Evolutionary conservation across 2,113 vertebrate genomes (phyloP).

Genomic region (Picathartes gymnocephalus): DNA sequence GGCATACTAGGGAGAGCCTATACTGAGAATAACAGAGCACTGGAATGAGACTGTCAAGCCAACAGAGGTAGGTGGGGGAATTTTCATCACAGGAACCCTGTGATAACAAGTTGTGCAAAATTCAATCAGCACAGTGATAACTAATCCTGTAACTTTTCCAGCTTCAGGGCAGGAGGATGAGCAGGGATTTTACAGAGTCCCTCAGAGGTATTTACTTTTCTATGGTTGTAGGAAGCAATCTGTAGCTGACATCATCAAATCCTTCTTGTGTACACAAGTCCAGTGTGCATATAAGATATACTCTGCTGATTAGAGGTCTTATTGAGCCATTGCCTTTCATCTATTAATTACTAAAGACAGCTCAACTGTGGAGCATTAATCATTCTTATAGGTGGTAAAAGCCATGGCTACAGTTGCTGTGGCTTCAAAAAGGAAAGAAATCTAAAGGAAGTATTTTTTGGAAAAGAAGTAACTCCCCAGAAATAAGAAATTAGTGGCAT

Average conservation of each 20-base stretch:
- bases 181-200: neutral
- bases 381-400: conserved; percentile 3
- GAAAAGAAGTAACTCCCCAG: neutral
- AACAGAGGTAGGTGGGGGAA: neutral
- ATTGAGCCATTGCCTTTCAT: neutral
- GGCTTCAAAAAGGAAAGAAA: neutral
- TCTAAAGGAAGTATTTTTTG: neutral
- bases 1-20: neutral
- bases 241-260: neutral
- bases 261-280: neutral
- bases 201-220: neutral
- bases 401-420: neutral
- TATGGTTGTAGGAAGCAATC: neutral
- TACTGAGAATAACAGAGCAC: neutral
- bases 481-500: neutral
- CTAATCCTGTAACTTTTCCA: neutral
- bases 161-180: neutral
- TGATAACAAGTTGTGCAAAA: neutral
- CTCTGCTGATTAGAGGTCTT: neutral
- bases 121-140: neutral
- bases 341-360: conserved; percentile 5
- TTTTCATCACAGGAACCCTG: fast-evolving
- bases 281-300: neutral
- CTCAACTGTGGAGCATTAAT: neutral
- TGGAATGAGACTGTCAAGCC: neutral